These are phyloP conservation scores for Cancer borealis DNA, from an alignment of 2,888 invertebrate species.

Conservation along the genomic window DNA sequence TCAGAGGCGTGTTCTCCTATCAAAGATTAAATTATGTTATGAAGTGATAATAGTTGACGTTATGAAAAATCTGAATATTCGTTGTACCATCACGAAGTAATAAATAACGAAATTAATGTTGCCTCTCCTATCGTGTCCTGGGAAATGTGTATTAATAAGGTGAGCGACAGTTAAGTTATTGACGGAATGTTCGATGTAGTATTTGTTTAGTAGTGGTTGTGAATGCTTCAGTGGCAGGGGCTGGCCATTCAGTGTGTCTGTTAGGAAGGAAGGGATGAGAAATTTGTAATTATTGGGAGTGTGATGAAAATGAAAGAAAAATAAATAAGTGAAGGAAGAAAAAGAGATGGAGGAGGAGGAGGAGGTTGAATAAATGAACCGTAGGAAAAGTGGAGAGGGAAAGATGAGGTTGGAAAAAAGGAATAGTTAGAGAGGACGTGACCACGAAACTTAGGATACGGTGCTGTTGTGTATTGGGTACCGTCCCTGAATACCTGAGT, in stretches of 20 bases:
- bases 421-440: no score
- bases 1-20: not conserved
- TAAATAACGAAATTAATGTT: not conserved
- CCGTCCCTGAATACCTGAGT: not conserved
- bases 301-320: no score
- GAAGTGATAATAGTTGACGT: not conserved
- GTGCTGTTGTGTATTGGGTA: no score
- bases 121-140: not conserved
- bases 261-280: not conserved
- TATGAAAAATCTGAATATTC: not conserved
- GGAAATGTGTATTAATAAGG: not conserved
- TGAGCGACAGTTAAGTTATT: constrained; percentile 20
- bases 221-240: not conserved
- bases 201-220: not conserved
- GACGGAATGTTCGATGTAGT: not conserved
- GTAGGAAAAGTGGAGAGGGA: not conserved
- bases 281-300: not conserved
- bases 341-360: not conserved
- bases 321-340: not conserved
- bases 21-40: constrained; percentile 9
- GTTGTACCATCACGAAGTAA: not conserved
- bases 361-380: no score
- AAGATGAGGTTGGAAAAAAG: not conserved
- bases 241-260: not conserved
- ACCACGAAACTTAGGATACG: no score